Conservation (phyloP, 2,113 vertebrate species). For the Mustelus asterias region DNA sequence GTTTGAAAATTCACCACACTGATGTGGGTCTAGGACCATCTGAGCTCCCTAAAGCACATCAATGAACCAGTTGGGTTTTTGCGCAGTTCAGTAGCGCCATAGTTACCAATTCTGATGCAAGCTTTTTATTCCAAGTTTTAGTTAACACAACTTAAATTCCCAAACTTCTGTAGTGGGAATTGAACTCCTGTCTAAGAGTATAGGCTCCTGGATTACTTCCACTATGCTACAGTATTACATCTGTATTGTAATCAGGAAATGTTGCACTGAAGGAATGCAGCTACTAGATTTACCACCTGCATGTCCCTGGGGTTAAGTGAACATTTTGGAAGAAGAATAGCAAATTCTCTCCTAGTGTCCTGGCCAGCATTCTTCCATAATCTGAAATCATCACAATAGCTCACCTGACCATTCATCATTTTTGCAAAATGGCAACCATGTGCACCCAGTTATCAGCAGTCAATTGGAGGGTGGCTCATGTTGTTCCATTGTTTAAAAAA, state of each 20-base stretch:
- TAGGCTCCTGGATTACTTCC: not conserved
- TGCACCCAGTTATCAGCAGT: not conserved
- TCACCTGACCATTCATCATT: not conserved
- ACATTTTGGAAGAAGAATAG: not conserved
- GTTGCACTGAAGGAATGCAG: not conserved
- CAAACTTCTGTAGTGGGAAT: not conserved
- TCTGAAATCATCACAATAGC: not conserved
- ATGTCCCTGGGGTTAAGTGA: not conserved
- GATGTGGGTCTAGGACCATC: no score
- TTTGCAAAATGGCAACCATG: not conserved
- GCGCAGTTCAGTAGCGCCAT: not conserved
- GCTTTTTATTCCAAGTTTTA: not conserved
- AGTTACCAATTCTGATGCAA: not conserved
- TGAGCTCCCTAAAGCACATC: no score
- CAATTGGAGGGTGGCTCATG: no score
- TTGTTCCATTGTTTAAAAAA: no score
- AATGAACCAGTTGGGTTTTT: no score
- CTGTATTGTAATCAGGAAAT: not conserved
- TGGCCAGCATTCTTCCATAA: not conserved
- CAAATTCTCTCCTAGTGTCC: not conserved
- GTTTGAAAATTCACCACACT: not conserved
- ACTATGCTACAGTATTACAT: not conserved
- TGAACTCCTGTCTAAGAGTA: not conserved
- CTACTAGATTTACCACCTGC: not conserved
- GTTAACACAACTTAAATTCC: no score